Evolutionary conservation across 2,113 vertebrate genomes (phyloP).

Genomic region (Aldabrachelys gigantea): DNA sequence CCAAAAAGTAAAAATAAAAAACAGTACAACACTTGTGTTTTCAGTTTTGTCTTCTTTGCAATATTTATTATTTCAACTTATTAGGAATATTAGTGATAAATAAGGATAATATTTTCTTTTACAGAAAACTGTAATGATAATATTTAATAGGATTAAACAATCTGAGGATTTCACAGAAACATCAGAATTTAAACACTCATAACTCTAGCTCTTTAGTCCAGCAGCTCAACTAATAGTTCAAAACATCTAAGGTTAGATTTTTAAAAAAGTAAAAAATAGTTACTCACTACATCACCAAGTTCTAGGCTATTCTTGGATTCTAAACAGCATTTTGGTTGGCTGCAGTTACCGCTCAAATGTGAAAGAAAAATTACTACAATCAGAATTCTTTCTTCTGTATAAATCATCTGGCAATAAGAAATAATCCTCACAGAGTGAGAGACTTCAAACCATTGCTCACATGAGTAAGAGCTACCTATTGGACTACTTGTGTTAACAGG

Average conservation of each 20-base stretch:
- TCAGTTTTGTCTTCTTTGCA: constrained; percentile 55
- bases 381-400: constrained; percentile 14
- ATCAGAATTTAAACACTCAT: constrained; percentile 75
- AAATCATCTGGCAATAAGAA: constrained; percentile 15
- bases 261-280: constrained; percentile 48
- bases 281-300: constrained; percentile 27
- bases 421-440: background rate
- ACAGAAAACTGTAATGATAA: constrained; percentile 76
- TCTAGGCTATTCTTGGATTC: constrained; percentile 16
- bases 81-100: constrained; percentile 74
- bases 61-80: constrained; percentile 76
- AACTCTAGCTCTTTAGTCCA: constrained; percentile 65
- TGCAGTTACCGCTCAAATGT: constrained; percentile 14
- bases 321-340: constrained; percentile 3
- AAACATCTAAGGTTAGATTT: constrained; percentile 58
- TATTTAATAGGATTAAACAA: constrained; percentile 68
- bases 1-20: constrained; percentile 34
- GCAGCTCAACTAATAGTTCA: constrained; percentile 52
- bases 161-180: constrained; percentile 82
- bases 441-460: background rate
- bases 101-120: constrained; percentile 73
- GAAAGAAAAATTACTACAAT: constrained; percentile 54
- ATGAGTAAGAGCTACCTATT: background rate
- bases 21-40: constrained; percentile 54
- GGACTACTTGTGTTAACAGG: background rate